phyloP scores from a whole-genome alignment of 2,113 vertebrate genomes.

The Gallinago media region DNA sequence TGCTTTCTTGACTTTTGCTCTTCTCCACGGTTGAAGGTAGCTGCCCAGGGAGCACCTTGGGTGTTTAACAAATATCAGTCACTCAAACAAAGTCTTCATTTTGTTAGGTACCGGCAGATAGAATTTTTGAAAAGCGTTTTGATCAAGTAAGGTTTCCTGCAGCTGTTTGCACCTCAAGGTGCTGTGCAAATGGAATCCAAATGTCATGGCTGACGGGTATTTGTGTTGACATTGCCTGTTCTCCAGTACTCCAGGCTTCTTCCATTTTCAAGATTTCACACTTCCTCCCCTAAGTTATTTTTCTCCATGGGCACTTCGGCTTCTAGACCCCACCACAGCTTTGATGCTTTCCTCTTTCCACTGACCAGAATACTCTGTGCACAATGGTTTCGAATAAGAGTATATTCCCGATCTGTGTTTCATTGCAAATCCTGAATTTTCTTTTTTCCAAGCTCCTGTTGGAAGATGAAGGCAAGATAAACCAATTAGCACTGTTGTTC shows the following conservation, averaged over 20 bases:
- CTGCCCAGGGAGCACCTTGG: not conserved
- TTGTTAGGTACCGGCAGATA: not conserved
- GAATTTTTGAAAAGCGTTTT: not conserved
- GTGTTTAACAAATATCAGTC: not conserved
- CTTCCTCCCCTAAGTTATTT: not conserved
- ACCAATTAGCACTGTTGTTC: not conserved
- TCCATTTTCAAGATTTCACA: not conserved
- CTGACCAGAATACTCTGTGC: not conserved
- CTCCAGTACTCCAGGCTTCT: not conserved
- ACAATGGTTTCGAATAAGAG: not conserved
- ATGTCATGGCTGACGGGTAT: not conserved
- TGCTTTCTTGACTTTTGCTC: not conserved
- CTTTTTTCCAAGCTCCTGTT: not conserved
- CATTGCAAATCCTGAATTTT: not conserved
- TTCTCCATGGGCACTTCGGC: not conserved
- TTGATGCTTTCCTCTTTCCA: not conserved
- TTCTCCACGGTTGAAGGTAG: not conserved
- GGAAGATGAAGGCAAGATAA: not conserved
- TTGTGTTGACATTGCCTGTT: not conserved
- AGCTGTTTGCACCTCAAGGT: not conserved
- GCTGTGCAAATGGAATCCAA: not conserved
- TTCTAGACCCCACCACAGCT: not conserved
- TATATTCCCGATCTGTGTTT: not conserved
- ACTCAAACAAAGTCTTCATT: not conserved
- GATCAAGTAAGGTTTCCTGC: not conserved